Percentiles rank a stretch among this genome's conserved stretches.
Conservation (phyloP, 2,113 vertebrate species). For the Nibea coibor region DNA sequence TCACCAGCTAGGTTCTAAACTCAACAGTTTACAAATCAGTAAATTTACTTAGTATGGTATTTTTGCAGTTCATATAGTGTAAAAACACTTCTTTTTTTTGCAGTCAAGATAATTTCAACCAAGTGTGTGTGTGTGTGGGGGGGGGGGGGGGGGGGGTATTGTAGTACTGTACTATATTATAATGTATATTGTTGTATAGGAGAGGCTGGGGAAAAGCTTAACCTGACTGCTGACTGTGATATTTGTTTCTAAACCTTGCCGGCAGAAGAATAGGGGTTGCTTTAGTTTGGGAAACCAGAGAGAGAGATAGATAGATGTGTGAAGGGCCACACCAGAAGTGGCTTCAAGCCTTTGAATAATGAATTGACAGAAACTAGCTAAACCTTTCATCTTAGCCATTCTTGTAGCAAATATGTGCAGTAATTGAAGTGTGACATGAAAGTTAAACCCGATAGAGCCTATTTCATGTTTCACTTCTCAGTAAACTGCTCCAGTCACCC, state of each 20-base stretch:
- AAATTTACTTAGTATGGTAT: too few species aligned
- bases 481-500: conserved; percentile 20
- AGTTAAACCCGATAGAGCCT: conserved; percentile 34
- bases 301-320: conserved; percentile 19
- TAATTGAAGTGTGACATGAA: conserved; percentile 31
- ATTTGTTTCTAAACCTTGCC: conserved; percentile 36
- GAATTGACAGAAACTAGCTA: conserved; percentile 9
- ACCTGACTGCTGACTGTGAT: conserved; percentile 27
- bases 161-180: too few species aligned
- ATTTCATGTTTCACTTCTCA: conserved; percentile 51
- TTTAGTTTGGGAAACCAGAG: conserved; percentile 48
- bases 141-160: too few species aligned
- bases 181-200: conserved; percentile 35
- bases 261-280: conserved; percentile 26
- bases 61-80: too few species aligned
- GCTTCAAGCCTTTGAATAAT: background rate
- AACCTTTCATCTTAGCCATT: conserved; percentile 21
- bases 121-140: too few species aligned
- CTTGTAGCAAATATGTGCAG: conserved; percentile 27
- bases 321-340: conserved; percentile 32
- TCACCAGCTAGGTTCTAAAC: conserved; percentile 3
- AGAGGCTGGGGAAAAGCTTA: conserved; percentile 60
- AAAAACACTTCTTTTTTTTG: background rate
- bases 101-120: background rate
- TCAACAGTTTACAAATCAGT: too few species aligned